Evolutionary conservation across 53 echinoderm and acorn worm species (phyloP).

Genomic region (Antedon mediterranea): DNA sequence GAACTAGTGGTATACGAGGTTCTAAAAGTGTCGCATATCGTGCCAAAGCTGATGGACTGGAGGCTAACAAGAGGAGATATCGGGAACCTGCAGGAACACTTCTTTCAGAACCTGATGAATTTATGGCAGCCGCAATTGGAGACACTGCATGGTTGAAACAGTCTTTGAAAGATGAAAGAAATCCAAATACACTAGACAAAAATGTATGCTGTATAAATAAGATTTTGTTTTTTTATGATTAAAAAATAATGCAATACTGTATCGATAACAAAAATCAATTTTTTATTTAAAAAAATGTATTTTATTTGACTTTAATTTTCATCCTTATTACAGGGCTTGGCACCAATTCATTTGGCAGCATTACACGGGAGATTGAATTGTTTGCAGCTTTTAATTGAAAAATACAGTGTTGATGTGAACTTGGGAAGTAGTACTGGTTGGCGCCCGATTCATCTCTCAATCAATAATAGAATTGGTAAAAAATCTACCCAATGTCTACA

Average conservation of each 20-base stretch:
- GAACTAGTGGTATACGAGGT: neutral
- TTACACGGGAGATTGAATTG: constrained; percentile 80
- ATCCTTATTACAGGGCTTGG: constrained; percentile 50
- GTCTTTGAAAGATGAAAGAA: constrained; percentile 55
- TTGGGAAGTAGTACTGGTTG: constrained; percentile 86
- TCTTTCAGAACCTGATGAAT: constrained; percentile 46
- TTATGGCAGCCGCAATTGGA: constrained; percentile 97
- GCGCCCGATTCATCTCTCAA: constrained; percentile 81
- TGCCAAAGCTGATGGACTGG: neutral
- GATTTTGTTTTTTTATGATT: too few relatives aligned
- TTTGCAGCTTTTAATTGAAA: constrained; percentile 66
- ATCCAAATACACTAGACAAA: constrained; percentile 68
- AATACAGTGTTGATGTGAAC: constrained; percentile 70
- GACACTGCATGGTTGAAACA: constrained; percentile 98
- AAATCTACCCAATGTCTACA: constrained; percentile 62
- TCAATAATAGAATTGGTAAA: constrained; percentile 94
- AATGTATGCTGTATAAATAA: constrained; percentile 37
- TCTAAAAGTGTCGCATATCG: neutral
- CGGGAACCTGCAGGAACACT: neutral
- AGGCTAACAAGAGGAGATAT: neutral
- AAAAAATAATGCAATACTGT: too few relatives aligned
- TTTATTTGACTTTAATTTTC: neutral
- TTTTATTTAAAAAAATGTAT: constrained; percentile 83
- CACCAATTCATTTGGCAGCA: constrained; percentile 73
- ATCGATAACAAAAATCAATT: too few relatives aligned